phyloP scores from a whole-genome alignment of 2,797 vertebrate species.

The Rhinophrynus dorsalis region DNA sequence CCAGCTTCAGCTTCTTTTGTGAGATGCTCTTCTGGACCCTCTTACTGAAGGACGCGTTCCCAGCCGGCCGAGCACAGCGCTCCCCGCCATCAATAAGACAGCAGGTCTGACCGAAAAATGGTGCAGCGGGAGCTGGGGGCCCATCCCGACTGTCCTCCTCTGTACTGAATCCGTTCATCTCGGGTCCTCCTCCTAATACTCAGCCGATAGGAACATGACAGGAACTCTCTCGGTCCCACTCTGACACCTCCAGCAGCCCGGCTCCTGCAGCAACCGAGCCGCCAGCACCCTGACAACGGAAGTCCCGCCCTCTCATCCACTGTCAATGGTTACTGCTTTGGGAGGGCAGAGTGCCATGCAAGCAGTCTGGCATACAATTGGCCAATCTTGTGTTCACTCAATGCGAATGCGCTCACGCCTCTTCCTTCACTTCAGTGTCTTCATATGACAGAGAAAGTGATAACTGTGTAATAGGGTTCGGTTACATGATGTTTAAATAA shows the following conservation, averaged over 20 bases:
- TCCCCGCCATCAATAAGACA: slow-evolving; percentile 94
- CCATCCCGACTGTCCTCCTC: slow-evolving; percentile 97
- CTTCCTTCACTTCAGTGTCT: too few species aligned
- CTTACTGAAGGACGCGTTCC: slow-evolving; percentile 98
- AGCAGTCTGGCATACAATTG: slow-evolving; percentile 46
- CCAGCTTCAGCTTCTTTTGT: slow-evolving; percentile 94
- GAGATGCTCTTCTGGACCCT: slow-evolving; percentile 97
- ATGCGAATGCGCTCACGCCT: slow-evolving; percentile 45
- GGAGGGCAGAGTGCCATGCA: neutral
- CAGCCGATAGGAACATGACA: neutral
- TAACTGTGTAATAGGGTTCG: too few species aligned
- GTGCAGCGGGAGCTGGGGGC: slow-evolving; percentile 73
- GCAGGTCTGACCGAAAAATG: slow-evolving; percentile 92
- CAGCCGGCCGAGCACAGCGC: slow-evolving; percentile 89
- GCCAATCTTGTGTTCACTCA: fast-evolving
- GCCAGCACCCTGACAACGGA: slow-evolving; percentile 74
- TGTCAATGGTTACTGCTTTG: neutral
- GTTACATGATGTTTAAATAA: too few species aligned
- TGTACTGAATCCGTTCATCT: slow-evolving; percentile 95
- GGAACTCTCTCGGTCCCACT: neutral
- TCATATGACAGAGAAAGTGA: too few species aligned
- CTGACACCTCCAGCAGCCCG: neutral
- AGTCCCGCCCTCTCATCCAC: slow-evolving; percentile 55
- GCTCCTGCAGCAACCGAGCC: slow-evolving; percentile 52
- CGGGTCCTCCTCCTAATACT: slow-evolving; percentile 34